Conservation (phyloP, 1,140 invertebrate species). For the Drosophila erecta region DNA sequence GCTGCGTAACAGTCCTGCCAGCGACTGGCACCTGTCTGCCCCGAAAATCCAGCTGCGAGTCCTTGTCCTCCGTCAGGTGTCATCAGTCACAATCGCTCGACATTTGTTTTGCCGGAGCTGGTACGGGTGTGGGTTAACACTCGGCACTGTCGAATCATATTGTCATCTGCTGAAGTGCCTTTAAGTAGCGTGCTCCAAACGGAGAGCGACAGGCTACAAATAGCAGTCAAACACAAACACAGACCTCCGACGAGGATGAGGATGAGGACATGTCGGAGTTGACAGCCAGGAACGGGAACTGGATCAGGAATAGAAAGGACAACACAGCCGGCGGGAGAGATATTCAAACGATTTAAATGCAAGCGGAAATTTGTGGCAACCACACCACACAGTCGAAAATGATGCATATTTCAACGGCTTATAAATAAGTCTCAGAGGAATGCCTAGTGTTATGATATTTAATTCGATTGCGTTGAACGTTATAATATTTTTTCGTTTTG, state of each 20-base stretch:
- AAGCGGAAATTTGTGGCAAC: slow-evolving; percentile 49
- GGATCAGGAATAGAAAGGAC: slow-evolving; percentile 16
- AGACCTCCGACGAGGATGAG: background rate
- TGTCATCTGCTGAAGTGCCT: slow-evolving; percentile 35
- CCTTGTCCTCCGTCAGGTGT: slow-evolving; percentile 65
- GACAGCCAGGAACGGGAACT: slow-evolving; percentile 46
- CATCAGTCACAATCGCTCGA: slow-evolving; percentile 64
- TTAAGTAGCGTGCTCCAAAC: slow-evolving; percentile 66
- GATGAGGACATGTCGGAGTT: slow-evolving; percentile 62
- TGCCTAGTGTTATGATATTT: background rate
- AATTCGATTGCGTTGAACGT: background rate
- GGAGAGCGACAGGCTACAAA: slow-evolving; percentile 44
- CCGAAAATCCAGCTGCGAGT: slow-evolving; percentile 33
- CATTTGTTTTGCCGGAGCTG: slow-evolving; percentile 44
- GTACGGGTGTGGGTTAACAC: background rate
- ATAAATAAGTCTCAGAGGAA: background rate
- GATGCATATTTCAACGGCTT: background rate
- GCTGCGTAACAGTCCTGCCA: slow-evolving; percentile 48
- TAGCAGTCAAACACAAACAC: slow-evolving; percentile 35
- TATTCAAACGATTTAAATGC: slow-evolving; percentile 61
- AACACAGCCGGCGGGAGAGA: slow-evolving; percentile 22
- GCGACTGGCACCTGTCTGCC: slow-evolving; percentile 45
- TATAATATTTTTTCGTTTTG: background rate
- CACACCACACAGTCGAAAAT: slow-evolving; percentile 8
- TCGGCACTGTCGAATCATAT: slow-evolving; percentile 28